Conservation (phyloP, 2,888 invertebrate species). For the Zeuzera pyrina region DNA sequence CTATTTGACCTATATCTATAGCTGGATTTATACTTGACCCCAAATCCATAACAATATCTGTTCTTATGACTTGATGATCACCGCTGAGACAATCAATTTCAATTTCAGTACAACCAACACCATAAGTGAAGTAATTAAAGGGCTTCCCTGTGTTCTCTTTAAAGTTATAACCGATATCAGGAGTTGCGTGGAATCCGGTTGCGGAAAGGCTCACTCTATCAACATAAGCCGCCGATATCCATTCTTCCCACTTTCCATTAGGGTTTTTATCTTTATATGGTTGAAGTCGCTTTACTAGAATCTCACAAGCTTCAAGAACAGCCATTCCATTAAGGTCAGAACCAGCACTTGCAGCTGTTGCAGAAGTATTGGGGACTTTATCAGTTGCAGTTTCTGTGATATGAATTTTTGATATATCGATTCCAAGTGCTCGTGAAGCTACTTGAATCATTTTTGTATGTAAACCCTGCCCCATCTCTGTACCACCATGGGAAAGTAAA, state of each 20-base stretch:
- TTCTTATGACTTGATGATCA: constrained; percentile 89
- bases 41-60: constrained; percentile 97
- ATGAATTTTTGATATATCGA: constrained; percentile 82
- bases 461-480: constrained; percentile 97
- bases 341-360: constrained; percentile 91
- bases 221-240: constrained; percentile 84
- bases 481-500: constrained; percentile 90
- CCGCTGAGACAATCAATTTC: constrained; percentile 96
- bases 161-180: constrained; percentile 81
- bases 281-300: constrained; percentile 79
- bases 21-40: constrained; percentile 97
- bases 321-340: constrained; percentile 96
- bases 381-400: constrained; percentile 89
- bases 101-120: constrained; percentile 89
- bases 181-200: constrained; percentile 86
- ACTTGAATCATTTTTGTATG: constrained; percentile 97
- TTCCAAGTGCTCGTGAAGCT: constrained; percentile 80
- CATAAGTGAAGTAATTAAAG: constrained; percentile 90
- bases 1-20: constrained; percentile 96
- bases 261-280: constrained; percentile 84
- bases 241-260: constrained; percentile 86
- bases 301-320: constrained; percentile 85
- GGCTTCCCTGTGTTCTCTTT: constrained; percentile 79
- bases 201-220: constrained; percentile 86
- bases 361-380: constrained; percentile 92